Percentiles rank a stretch among this genome's conserved stretches.
phyloP scores from a whole-genome alignment of 1,140 invertebrate species.

The Nephila pilipes region DNA sequence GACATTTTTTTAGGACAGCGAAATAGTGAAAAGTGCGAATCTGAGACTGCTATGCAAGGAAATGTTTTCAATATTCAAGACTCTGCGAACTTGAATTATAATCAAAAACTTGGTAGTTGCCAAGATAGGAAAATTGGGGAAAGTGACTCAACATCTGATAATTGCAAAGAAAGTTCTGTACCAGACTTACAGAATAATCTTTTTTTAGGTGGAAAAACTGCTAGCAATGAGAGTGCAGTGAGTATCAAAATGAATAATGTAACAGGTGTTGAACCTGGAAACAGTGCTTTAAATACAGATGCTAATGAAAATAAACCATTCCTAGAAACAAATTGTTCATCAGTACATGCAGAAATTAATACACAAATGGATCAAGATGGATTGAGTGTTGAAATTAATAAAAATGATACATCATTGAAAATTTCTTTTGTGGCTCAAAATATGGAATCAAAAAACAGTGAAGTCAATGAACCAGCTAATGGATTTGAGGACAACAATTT shows the following conservation, averaged over 20 bases:
- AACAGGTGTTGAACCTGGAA: slow-evolving; percentile 22
- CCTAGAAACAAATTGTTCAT: not conserved
- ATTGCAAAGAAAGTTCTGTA: not conserved
- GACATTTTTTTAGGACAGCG: slow-evolving; percentile 74
- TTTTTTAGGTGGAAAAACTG: slow-evolving; percentile 74
- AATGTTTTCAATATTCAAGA: slow-evolving; percentile 24
- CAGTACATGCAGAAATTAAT: not conserved
- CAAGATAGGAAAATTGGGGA: not conserved
- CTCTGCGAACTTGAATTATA: not conserved
- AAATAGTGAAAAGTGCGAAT: slow-evolving; percentile 66
- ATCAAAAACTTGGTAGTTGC: not conserved
- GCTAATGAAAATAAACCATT: not conserved
- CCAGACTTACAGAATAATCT: slow-evolving; percentile 41
- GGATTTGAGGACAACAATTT: not conserved
- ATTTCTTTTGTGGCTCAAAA: not conserved
- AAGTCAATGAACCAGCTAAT: not conserved
- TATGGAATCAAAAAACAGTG: not conserved
- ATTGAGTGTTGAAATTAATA: not conserved
- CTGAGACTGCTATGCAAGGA: not conserved
- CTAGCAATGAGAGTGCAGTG: slow-evolving; percentile 43
- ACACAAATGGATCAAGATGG: not conserved
- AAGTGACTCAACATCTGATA: not conserved
- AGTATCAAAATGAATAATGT: slow-evolving; percentile 30
- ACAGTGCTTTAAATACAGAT: not conserved
- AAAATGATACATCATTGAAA: not conserved